phyloP scores from a whole-genome alignment of 2,888 invertebrate species.

The Nowickia ferox region DNA sequence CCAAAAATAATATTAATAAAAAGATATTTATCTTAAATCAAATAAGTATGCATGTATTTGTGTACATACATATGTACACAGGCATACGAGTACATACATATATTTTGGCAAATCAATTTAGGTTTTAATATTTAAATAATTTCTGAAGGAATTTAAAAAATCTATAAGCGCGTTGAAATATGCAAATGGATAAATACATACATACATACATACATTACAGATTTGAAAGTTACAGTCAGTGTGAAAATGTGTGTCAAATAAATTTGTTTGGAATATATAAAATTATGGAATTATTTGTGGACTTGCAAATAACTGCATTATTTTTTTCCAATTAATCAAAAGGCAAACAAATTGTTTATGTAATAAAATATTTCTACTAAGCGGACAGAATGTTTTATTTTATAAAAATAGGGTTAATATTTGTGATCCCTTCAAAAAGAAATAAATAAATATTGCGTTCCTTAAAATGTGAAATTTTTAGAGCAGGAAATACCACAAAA shows the following conservation, averaged over 20 bases:
- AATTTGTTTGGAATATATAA: background rate
- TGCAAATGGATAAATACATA: slow-evolving; percentile 45
- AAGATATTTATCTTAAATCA: slow-evolving; percentile 13
- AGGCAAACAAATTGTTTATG: no score
- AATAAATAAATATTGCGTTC: no score
- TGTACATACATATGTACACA: background rate
- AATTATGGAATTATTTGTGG: no score
- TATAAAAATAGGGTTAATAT: no score
- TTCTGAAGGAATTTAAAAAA: slow-evolving; percentile 56
- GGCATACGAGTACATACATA: background rate
- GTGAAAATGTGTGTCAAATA: background rate
- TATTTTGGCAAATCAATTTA: background rate
- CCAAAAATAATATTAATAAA: slow-evolving; percentile 36
- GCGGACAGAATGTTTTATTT: no score
- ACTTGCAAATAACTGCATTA: no score
- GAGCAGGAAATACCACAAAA: no score
- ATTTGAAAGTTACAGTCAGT: background rate
- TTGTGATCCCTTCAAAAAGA: no score
- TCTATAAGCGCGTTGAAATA: slow-evolving; percentile 51
- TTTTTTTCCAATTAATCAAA: no score
- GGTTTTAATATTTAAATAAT: slow-evolving; percentile 73
- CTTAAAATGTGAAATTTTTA: no score
- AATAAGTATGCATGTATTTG: background rate
- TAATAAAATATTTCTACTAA: no score
- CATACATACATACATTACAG: background rate